phyloP scores from a whole-genome alignment of 2,888 invertebrate species.

The Campopleginae sp. region DNA sequence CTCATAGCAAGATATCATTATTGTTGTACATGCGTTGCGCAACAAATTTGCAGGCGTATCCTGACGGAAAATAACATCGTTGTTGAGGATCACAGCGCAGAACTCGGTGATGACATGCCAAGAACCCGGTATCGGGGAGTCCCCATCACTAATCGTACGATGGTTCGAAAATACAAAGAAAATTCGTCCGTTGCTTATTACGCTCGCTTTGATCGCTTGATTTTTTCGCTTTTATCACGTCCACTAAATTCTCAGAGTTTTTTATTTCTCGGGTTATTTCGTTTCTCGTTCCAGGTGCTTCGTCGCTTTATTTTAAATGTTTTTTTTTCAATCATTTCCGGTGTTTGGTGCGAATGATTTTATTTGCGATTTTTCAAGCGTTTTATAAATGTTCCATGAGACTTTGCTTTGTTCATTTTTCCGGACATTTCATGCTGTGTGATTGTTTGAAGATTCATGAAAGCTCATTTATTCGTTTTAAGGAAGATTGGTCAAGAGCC shows the following conservation, averaged over 20 bases:
- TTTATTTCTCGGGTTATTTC: conserved; percentile 13
- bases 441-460: neutral
- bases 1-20: conserved; percentile 16
- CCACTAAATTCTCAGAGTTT: conserved; percentile 15
- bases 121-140: conserved; percentile 79
- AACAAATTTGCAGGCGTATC: conserved; percentile 77
- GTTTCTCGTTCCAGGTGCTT: neutral
- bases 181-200: conserved; percentile 68
- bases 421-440: neutral
- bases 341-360: neutral
- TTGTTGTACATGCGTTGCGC: conserved; percentile 35
- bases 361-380: neutral
- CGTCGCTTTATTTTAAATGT: neutral
- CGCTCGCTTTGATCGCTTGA: conserved; percentile 63
- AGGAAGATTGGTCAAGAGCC: neutral
- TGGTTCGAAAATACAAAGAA: conserved; percentile 78
- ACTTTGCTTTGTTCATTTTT: neutral
- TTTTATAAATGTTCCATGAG: neutral
- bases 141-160: conserved; percentile 81
- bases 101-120: conserved; percentile 79
- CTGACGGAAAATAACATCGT: conserved; percentile 81
- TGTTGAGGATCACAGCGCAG: conserved; percentile 79
- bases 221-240: conserved; percentile 27
- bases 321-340: conserved; percentile 1
- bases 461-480: neutral